These are phyloP conservation scores for Valencia hispanica DNA, from an alignment of 2,797 vertebrate genomes.

Conservation along the genomic window DNA sequence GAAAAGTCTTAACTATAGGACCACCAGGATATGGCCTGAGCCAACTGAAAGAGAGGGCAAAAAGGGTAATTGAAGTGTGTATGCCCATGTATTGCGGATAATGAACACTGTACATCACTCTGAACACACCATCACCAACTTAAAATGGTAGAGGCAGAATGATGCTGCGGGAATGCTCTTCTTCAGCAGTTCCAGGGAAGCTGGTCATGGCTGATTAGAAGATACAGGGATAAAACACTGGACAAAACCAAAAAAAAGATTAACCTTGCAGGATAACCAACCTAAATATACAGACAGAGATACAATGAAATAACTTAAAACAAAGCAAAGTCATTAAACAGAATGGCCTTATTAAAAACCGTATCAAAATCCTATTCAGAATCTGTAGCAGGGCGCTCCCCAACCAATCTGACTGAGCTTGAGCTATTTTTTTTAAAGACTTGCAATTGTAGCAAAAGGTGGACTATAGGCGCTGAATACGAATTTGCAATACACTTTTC, in stretches of 20 bases:
- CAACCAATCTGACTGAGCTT: not conserved
- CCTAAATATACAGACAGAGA: not conserved
- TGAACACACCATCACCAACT: not conserved
- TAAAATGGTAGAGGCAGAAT: not conserved
- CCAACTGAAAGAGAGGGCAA: too few relatives aligned
- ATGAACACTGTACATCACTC: too few relatives aligned
- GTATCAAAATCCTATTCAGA: not conserved
- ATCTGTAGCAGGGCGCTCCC: not conserved
- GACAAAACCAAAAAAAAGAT: too few relatives aligned
- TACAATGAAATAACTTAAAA: not conserved
- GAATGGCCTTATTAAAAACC: not conserved
- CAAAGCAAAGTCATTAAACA: not conserved
- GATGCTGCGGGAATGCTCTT: not conserved
- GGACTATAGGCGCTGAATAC: not conserved
- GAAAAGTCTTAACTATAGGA: too few relatives aligned
- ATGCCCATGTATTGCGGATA: too few relatives aligned
- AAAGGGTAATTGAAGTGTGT: too few relatives aligned
- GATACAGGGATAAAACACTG: too few relatives aligned
- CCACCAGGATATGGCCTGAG: too few relatives aligned
- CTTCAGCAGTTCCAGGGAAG: too few relatives aligned
- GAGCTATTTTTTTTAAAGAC: not conserved
- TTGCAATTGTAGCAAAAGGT: not conserved
- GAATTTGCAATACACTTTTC: not conserved
- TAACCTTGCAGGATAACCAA: too few relatives aligned
- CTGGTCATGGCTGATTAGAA: not conserved